These are phyloP conservation scores for Helicoverpa armigera DNA, from an alignment of 1,140 invertebrate species.

Conservation along the genomic window DNA sequence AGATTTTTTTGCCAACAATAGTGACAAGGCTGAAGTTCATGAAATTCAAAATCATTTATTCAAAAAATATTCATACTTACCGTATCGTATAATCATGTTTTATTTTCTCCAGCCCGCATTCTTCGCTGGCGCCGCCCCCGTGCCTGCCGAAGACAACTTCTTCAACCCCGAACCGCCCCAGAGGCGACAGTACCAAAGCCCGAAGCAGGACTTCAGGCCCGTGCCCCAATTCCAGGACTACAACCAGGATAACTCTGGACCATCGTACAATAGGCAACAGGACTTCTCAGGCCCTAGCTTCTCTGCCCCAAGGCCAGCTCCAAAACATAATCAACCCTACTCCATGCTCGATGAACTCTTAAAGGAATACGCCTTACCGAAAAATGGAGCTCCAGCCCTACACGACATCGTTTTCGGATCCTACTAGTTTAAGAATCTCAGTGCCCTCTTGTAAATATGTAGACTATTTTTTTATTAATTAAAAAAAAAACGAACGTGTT, in stretches of 20 bases:
- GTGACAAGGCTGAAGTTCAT: too few relatives aligned
- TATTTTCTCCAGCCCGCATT: slow-evolving; percentile 71
- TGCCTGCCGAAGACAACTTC: slow-evolving; percentile 79
- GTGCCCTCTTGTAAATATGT: slow-evolving; percentile 80
- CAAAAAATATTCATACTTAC: too few relatives aligned
- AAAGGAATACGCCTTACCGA: slow-evolving; percentile 92
- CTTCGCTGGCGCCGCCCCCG: slow-evolving; percentile 82
- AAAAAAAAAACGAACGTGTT: slow-evolving; percentile 52
- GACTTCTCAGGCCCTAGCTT: slow-evolving; percentile 59
- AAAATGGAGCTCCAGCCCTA: slow-evolving; percentile 89
- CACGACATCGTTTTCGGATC: slow-evolving; percentile 94
- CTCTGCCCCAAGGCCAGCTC: slow-evolving; percentile 87
- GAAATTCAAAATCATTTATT: too few relatives aligned
- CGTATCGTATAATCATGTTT: slow-evolving; percentile 18
- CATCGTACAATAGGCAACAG: slow-evolving; percentile 58
- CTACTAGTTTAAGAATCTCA: slow-evolving; percentile 84
- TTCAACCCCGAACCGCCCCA: slow-evolving; percentile 70
- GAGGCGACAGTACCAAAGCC: slow-evolving; percentile 65
- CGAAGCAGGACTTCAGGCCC: slow-evolving; percentile 78
- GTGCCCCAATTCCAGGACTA: slow-evolving; percentile 63
- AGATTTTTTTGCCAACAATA: too few relatives aligned
- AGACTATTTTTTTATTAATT: slow-evolving; percentile 68
- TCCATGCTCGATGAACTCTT: slow-evolving; percentile 93
- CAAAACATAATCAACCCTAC: slow-evolving; percentile 86
- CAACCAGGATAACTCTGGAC: background rate